phyloP scores from a whole-genome alignment of 1,140 invertebrate genomes.

The Euglossa dilemma region DNA sequence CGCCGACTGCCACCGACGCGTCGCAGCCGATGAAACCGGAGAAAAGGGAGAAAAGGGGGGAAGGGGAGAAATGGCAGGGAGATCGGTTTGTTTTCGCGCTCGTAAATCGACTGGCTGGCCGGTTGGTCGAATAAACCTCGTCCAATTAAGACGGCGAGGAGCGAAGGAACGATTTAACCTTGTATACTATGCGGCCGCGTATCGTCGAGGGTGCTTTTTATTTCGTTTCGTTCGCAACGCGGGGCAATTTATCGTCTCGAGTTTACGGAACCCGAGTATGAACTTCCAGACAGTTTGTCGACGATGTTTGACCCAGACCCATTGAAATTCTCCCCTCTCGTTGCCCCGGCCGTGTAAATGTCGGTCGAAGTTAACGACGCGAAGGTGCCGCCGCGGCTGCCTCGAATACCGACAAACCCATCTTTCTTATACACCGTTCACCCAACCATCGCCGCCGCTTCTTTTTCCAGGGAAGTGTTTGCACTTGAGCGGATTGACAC shows the following conservation, averaged over 20 bases:
- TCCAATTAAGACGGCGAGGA: background rate
- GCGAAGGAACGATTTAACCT: slow-evolving; percentile 6
- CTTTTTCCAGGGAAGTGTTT: slow-evolving; percentile 94
- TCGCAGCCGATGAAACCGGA: no score
- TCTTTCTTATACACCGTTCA: background rate
- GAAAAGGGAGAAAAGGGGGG: no score
- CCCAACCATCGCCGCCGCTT: slow-evolving; percentile 17
- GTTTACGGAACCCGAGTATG: slow-evolving; percentile 33
- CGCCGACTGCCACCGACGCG: no score
- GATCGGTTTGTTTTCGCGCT: no score
- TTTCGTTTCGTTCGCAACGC: background rate
- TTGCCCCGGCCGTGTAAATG: background rate
- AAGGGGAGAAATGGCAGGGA: no score
- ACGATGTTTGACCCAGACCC: slow-evolving; percentile 44
- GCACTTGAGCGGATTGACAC: slow-evolving; percentile 95
- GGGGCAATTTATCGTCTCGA: slow-evolving; percentile 33
- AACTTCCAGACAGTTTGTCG: slow-evolving; percentile 44
- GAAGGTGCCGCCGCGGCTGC: slow-evolving; percentile 26
- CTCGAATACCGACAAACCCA: background rate
- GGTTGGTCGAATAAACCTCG: background rate
- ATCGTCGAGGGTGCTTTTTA: slow-evolving; percentile 2
- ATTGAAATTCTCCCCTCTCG: slow-evolving; percentile 25
- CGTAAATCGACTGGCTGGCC: no score
- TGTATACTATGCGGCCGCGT: background rate
- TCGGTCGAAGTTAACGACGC: slow-evolving; percentile 39